Percentiles rank a stretch among this genome's conserved stretches.
These are phyloP conservation scores for Pyrochroa serraticornis DNA, from an alignment of 2,888 invertebrate species.

Conservation along the genomic window DNA sequence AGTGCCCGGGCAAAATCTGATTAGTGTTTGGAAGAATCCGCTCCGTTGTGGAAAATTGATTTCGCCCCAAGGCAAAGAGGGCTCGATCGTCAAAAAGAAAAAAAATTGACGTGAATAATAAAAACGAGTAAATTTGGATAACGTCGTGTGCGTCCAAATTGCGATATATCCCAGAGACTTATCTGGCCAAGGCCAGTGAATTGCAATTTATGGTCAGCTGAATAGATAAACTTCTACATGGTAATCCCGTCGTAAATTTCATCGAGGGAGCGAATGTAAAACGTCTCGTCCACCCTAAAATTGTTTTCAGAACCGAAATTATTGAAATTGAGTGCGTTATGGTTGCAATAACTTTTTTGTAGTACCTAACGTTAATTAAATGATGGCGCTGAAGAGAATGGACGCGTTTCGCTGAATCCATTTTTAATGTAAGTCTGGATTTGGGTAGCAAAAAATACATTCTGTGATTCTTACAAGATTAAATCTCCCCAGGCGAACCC, in stretches of 20 bases:
- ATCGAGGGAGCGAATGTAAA: constrained; percentile 18
- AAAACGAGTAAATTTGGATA: constrained; percentile 3
- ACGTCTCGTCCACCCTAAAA: constrained; percentile 11
- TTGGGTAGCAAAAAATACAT: constrained; percentile 22
- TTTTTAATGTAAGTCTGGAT: constrained; percentile 15
- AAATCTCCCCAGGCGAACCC: constrained; percentile 23
- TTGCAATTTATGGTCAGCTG: constrained; percentile 35
- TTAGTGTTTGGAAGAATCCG: background rate
- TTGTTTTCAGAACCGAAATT: constrained; percentile 9
- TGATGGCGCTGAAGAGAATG: constrained; percentile 7
- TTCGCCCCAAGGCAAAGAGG: no score
- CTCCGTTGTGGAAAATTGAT: background rate
- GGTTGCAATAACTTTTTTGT: constrained; percentile 4
- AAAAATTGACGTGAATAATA: background rate
- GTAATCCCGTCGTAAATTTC: constrained; percentile 36
- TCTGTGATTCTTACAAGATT: constrained; percentile 22
- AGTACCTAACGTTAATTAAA: constrained; percentile 19
- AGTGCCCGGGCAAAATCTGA: background rate
- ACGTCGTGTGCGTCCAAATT: constrained; percentile 11
- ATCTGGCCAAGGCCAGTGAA: constrained; percentile 33
- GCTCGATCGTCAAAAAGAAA: no score
- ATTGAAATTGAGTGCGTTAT: background rate
- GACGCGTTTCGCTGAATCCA: constrained; percentile 9
- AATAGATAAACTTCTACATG: constrained; percentile 38
- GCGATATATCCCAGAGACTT: constrained; percentile 25